Evolutionary conservation across 2,888 invertebrate genomes (phyloP), one percentile per base, ranked within the genome.

Genomic region (Dolichomitus sp.): DNA sequence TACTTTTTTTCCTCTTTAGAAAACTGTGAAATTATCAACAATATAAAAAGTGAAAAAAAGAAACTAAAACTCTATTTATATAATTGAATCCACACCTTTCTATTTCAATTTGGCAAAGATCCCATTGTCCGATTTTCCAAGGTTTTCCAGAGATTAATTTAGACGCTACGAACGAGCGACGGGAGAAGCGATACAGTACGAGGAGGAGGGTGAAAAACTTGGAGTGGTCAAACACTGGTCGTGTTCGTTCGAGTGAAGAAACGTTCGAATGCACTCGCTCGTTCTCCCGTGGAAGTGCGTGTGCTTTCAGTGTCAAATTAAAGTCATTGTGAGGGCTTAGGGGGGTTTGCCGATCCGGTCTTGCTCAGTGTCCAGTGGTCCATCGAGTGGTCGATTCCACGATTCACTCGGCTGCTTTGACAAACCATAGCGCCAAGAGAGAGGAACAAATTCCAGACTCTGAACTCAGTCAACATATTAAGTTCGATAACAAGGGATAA

Each of bases 271-370:
- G 45, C 57, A 61, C 61, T 74, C 45, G 40, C 65, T 68, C 75
- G 57, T 40, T 69, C 70, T n/a, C 42, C 11, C 23, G 70, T 37
- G 30, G 68, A 73, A 80, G 69, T 74, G 52, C 33, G 54, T 30
- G 57, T 48, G 73, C 78, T 57, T 78, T 74, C 78, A 40, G 74
- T 74, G 82, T 82, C 82, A 82, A 82, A 82, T 82, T 82, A 78
- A 74, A 82, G 74, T 78, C 69, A 82, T 82, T 82, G 82, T 82
- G 27, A 57, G 19, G 57, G 74, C 6, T 45, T 23, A 40, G 30
- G 45, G 45, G 52, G 50, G 33, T 33, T 45, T 59, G 57, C 7
- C 57, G 9, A 42, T 70, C 70, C 52, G 42, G 57, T 57, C 45
- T 11, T 7, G 19, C 23, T 70, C 40, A 12, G 59, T 72, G 59